Evolutionary conservation across 2,888 invertebrate genomes (phyloP).

Genomic region (Cantharis rustica): DNA sequence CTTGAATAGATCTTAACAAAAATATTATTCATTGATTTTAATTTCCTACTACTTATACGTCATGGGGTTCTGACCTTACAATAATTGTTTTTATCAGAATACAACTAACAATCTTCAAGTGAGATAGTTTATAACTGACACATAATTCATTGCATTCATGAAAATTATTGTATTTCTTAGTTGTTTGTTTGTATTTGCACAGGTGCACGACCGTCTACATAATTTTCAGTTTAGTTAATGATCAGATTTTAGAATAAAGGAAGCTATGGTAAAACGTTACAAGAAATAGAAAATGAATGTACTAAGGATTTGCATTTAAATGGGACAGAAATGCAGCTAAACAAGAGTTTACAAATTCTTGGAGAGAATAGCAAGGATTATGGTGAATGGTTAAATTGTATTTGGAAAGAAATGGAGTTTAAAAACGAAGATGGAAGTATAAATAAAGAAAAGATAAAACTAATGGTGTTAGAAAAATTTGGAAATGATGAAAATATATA

Average conservation of each 20-base stretch:
- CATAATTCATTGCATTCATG: background rate
- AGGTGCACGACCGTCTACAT: background rate
- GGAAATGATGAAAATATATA: background rate
- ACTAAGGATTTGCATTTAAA: background rate
- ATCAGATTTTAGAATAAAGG: background rate
- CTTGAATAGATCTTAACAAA: background rate
- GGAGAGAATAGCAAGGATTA: background rate
- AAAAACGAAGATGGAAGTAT: background rate
- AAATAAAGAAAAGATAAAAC: background rate
- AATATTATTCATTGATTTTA: background rate
- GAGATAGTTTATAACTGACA: background rate
- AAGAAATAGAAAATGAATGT: background rate
- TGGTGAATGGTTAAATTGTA: background rate
- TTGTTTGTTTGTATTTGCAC: background rate
- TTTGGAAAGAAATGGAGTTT: background rate
- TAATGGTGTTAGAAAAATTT: background rate
- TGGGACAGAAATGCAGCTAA: background rate
- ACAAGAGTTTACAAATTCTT: background rate
- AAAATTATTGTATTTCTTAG: background rate
- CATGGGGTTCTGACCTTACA: background rate
- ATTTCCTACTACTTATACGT: background rate
- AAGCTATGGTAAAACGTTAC: background rate
- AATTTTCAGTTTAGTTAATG: background rate
- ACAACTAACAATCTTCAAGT: background rate
- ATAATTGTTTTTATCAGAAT: background rate